These are phyloP conservation scores for Drosophila parabipectinata DNA, from an alignment of 1,140 invertebrate genomes.

Conservation along the genomic window DNA sequence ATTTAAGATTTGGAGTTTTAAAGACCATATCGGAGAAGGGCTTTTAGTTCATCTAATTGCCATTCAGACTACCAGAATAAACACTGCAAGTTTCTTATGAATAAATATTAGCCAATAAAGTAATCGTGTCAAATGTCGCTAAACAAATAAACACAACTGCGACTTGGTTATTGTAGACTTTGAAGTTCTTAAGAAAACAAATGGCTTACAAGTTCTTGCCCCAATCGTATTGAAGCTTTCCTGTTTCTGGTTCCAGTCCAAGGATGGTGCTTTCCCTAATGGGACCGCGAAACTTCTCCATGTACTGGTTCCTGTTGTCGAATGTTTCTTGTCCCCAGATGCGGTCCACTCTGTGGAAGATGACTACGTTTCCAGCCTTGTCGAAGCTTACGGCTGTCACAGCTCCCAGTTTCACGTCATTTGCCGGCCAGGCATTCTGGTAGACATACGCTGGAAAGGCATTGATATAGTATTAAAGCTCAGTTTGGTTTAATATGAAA, in stretches of 20 bases:
- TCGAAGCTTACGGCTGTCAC: constrained; percentile 92
- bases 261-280: constrained; percentile 91
- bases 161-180: background rate
- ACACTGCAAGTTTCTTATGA: background rate
- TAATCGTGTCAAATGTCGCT: background rate
- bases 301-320: constrained; percentile 86
- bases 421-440: constrained; percentile 85
- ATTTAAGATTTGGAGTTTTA: too few species aligned
- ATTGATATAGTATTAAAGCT: background rate
- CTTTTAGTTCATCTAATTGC: too few species aligned
- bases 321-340: constrained; percentile 90
- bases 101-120: background rate
- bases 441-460: constrained; percentile 66
- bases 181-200: background rate
- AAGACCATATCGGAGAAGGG: too few species aligned
- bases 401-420: constrained; percentile 88
- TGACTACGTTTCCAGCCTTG: constrained; percentile 88
- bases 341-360: constrained; percentile 93
- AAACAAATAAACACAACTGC: background rate
- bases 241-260: constrained; percentile 89
- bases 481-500: background rate
- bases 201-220: constrained; percentile 90
- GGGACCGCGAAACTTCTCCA: constrained; percentile 86
- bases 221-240: constrained; percentile 90
- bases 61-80: background rate